Percentiles rank a stretch among this genome's conserved stretches.
Evolutionary conservation across 2,888 invertebrate species (phyloP).

Genomic region (Aplocera efformata): DNA sequence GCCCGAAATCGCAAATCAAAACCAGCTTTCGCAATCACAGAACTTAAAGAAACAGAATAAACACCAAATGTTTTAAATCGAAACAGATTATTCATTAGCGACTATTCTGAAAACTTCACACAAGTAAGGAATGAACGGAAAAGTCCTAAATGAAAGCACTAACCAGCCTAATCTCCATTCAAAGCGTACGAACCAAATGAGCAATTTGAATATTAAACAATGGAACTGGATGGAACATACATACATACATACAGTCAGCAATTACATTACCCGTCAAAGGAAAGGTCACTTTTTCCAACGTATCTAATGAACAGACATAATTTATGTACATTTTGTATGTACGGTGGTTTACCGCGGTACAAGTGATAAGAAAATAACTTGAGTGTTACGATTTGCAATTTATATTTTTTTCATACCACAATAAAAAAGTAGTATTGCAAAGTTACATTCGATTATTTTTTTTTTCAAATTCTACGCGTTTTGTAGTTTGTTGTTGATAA

Average conservation of each 20-base stretch:
- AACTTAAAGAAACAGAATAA: no score
- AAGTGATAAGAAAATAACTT: conserved; percentile 8
- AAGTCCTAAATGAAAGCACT: conserved; percentile 11
- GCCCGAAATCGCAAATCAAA: no score
- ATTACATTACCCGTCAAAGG: conserved; percentile 54
- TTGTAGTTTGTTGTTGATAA: no score
- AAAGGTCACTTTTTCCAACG: conserved; percentile 46
- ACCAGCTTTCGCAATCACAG: no score
- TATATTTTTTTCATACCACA: no score
- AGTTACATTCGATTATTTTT: no score
- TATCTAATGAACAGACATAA: conserved; percentile 55
- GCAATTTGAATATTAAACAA: conserved; percentile 44
- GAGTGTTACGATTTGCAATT: no score
- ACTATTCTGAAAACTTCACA: no score
- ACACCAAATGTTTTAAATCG: no score
- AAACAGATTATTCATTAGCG: no score
- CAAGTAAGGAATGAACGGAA: not conserved
- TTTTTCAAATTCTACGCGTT: no score
- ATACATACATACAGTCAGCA: conserved; percentile 19
- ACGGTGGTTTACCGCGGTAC: conserved; percentile 20
- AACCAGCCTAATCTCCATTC: conserved; percentile 21
- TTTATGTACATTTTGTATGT: conserved; percentile 54
- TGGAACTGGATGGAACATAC: conserved; percentile 5
- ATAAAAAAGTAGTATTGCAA: no score
- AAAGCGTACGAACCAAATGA: conserved; percentile 32